Evolutionary conservation across 2,113 vertebrate species (phyloP), one percentile per base, ranked within the genome.

Genomic region (Cheirogaleus medius): DNA sequence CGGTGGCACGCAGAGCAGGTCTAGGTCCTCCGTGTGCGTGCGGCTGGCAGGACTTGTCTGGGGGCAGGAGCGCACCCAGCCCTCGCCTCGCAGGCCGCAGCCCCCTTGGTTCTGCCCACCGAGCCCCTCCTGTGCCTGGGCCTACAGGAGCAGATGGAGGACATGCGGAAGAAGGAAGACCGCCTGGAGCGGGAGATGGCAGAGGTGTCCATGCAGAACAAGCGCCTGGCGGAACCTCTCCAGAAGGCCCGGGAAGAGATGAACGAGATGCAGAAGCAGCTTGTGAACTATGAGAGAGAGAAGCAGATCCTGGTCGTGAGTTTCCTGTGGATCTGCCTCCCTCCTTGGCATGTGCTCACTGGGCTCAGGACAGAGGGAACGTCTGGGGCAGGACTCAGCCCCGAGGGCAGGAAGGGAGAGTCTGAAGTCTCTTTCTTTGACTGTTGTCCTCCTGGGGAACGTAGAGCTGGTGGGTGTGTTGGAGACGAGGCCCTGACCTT

Each of bases 121-220:
- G 32, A 82, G 34, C 17, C 1, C 25, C 17, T 25, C 29, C 49
- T 1, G 2, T 5, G 3, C 8, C 2, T 1, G 1, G 18, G 63
- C 63, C 66, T 20, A 60, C 96, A 99, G 99, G 99, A 98, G 93
- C 98, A 99, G 97, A 97, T 99, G 58, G 98, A 99, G 39, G 98
- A 99, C 10, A 98, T 98, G 98, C 99, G 98, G 94, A 98, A 95
- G 88, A 99, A 97, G 73, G 98, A 98, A 52, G 97, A 97, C 23
- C 90, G 95, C 0, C 71, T 99, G 81, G 98, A 99, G 95, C 99
- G 98, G 96, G 99, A 99, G 94, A 99, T 99, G 96, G 94, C 90
- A 0, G 99, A 99, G 7, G 93, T 99, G 88, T 54, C 98, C 58
- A 10, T 96, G 0, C 98, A 99, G 87, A 99, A 99, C 97, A 98